These are phyloP conservation scores for Elaphurus davidianus DNA, from an alignment of 2,113 vertebrate species.

Conservation along the genomic window DNA sequence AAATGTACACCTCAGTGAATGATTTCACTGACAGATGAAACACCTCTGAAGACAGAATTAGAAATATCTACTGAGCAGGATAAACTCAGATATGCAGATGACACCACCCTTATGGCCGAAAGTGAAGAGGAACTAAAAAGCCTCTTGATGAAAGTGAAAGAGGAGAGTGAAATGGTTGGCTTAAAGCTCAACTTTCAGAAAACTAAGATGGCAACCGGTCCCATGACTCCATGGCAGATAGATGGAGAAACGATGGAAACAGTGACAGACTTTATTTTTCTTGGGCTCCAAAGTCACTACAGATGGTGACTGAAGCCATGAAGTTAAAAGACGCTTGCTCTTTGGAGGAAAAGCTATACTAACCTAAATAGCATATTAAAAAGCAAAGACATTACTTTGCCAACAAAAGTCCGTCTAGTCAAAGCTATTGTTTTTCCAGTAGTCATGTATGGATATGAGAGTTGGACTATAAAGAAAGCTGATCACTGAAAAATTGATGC, in stretches of 20 bases:
- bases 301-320: not conserved
- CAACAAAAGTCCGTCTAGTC: not conserved
- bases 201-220: not conserved
- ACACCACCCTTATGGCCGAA: not conserved
- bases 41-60: not conserved
- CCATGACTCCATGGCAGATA: not conserved
- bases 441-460: not conserved
- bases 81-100: not conserved
- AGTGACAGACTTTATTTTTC: not conserved
- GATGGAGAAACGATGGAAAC: not conserved
- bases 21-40: not conserved
- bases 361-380: not conserved
- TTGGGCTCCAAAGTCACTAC: not conserved
- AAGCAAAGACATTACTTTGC: not conserved
- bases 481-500: accelerated
- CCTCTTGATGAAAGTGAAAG: not conserved
- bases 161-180: not conserved
- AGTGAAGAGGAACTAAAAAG: not conserved
- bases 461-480: not conserved
- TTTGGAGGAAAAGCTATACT: not conserved
- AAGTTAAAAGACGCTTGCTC: not conserved
- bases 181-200: not conserved
- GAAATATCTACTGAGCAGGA: not conserved
- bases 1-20: not conserved
- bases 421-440: not conserved